Base-by-base conservation (phyloP, 2,113 vertebrate species). In the Eclectus roratus region DNA sequence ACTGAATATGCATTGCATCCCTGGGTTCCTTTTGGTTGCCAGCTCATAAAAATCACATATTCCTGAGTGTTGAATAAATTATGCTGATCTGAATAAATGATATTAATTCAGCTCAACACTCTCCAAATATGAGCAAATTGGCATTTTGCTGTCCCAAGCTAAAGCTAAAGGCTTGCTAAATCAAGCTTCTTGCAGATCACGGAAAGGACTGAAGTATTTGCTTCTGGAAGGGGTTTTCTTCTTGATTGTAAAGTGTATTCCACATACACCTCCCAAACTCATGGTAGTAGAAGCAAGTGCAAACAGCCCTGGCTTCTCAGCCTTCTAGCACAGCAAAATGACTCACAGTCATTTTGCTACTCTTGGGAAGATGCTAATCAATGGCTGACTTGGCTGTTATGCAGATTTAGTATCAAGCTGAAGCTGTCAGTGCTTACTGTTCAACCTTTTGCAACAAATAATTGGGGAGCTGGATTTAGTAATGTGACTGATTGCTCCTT, bases 61-160 rank as follows among this genome's bases (percentile, higher is more conserved):
- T 82, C 66, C 47, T 80, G 61, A 82, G 71, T 88, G 82, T 68
- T 76, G 39, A 77, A 83, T 95, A 83, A 88, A 80, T 92, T 71
- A 92, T n/a, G 60, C 55, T 74, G 20, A 81, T 82, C 70, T 90
- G 66, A 78, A 94, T 79, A 94, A 90, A 71, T 79, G 4, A 69
- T 55, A 77, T 23, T 55, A 58, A 64, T 95, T 76, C 35, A 76
- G 37, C 58, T 72, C 31, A 82, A 82, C 83, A 68, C 47, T 73
- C 39, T 76, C 68, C 53, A 68, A 15, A 52, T 82, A 4, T 37
- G 43, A 90, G 41, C 47, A 55, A 80, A 55, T 6, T 39, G 50
- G 8, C 35, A 27, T 73, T 83, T 68, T 87, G 41, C 33, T 68
- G 78, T 49, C 53, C 60, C 33, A n/a, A 46, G 19, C 19, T 56